Evolutionary conservation across 2,888 invertebrate genomes (phyloP), one percentile per base, ranked within the genome.

Genomic region (Athalia rosae): DNA sequence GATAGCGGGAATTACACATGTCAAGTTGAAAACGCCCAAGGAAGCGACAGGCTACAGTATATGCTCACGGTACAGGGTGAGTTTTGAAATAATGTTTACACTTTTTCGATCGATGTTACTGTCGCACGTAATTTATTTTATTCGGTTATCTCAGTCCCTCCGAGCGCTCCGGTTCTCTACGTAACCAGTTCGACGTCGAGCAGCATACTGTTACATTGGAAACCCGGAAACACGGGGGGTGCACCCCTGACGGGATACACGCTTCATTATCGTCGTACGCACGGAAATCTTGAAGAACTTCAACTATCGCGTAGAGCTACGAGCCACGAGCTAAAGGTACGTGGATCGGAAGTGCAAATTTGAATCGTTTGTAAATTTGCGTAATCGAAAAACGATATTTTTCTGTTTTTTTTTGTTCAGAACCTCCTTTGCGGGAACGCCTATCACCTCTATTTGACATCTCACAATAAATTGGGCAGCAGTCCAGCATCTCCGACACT

Each of bases 161-260:
- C 96, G 0, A 92, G 92, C 53, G 93, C 95, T 0, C 96, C 96
- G 0, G 91, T 93, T 4, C 90, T 96, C 3, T 94, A 94, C 83
- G 94, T 95, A 4, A 94, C 94, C 4, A 94, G 95, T 85, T 94
- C 95, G 3, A 95, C 95, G 0, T 94, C 94, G 71, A 94, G 93
- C 83, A 95, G 95, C 81, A 93, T 96, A 79, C 89, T 94, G 63
- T 91, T 95, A 82, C 94, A 95, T 82, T 95, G 95, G 95, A 94
- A 94, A 87, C 90, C 94, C n/a, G 93, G 93, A 11, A 93, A 92
- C 80, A 93, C 92, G 80, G 95, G 95, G 7, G 94, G 94, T 71
- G 94, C 95, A 6, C 92, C 94, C 0, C 91, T 95, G 69, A 93
- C 92, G 11, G 94, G 94, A 4, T 95, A 93, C 85, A 93, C 93